phyloP scores from a whole-genome alignment of 2,797 vertebrate genomes.

The Poecilia picta region DNA sequence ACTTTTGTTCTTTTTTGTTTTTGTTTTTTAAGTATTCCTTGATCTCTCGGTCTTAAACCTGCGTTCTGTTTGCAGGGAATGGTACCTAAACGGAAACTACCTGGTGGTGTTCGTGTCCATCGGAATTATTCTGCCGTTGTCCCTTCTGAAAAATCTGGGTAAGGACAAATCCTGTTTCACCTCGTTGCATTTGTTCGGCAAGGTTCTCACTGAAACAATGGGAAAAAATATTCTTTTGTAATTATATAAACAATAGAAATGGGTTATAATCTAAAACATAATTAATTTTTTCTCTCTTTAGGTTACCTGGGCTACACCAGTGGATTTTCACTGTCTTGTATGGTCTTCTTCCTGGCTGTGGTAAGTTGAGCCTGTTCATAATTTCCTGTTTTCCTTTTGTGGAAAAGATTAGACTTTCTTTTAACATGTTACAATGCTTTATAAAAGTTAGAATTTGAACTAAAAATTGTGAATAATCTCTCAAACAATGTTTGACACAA shows the following conservation, averaged over 20 bases:
- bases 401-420: not conserved
- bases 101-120: constrained; percentile 92
- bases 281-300: constrained; percentile 53
- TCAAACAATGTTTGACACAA: not conserved
- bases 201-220: not conserved
- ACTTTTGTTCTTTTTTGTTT: accelerated
- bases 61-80: constrained; percentile 83
- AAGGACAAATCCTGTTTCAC: constrained; percentile 45
- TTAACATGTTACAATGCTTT: not conserved
- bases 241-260: not conserved
- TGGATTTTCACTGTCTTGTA: constrained; percentile 94
- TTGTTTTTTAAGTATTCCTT: not conserved
- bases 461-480: not conserved
- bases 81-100: constrained; percentile 98
- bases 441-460: not conserved
- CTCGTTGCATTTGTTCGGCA: not conserved
- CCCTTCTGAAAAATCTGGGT: constrained; percentile 95
- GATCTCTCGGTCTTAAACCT: not conserved
- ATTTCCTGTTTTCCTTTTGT: not conserved
- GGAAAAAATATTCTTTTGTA: not conserved
- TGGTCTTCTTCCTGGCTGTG: constrained; percentile 96
- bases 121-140: constrained; percentile 93
- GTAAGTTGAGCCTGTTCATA: constrained; percentile 74
- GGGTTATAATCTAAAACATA: not conserved
- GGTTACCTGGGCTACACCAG: constrained; percentile 99